Conservation (phyloP, 2,113 vertebrate genomes). For the Chloropsis cyanopogon region DNA sequence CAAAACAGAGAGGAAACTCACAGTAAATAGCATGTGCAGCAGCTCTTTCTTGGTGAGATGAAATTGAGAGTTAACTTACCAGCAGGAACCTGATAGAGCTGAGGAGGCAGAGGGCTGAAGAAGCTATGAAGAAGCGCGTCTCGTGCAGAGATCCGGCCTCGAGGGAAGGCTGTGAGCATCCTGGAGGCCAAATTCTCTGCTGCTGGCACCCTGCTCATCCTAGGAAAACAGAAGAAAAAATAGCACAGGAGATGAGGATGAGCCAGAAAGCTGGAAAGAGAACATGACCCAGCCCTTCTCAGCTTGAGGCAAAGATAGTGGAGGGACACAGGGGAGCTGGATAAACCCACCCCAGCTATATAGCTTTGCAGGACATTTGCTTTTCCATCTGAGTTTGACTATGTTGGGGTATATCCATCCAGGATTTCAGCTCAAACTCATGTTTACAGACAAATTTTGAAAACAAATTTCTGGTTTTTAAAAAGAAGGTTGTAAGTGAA, state of each 20-base stretch:
- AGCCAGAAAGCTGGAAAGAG: not conserved
- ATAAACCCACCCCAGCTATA: not conserved
- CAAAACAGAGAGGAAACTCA: not conserved
- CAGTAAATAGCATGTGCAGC: not conserved
- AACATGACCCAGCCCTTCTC: not conserved
- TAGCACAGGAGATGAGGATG: not conserved
- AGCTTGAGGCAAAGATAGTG: not conserved
- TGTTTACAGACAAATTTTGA: not conserved
- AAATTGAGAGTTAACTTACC: constrained; percentile 64
- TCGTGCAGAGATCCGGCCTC: constrained; percentile 74
- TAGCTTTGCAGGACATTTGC: not conserved
- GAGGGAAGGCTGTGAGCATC: constrained; percentile 79
- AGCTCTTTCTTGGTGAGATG: not conserved
- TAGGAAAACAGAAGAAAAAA: constrained; percentile 56
- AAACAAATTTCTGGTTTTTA: not conserved
- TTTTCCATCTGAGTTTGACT: not conserved
- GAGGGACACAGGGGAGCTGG: not conserved
- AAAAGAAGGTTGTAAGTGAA: not conserved
- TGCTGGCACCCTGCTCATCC: constrained; percentile 79
- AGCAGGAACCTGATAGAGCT: constrained; percentile 80
- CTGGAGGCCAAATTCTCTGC: constrained; percentile 82
- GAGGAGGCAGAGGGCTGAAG: constrained; percentile 82
- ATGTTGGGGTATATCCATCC: not conserved
- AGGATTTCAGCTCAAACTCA: not conserved
- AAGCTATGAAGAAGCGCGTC: constrained; percentile 78